phyloP scores from a whole-genome alignment of 1,140 invertebrate species.

The Drosophila teissieri region DNA sequence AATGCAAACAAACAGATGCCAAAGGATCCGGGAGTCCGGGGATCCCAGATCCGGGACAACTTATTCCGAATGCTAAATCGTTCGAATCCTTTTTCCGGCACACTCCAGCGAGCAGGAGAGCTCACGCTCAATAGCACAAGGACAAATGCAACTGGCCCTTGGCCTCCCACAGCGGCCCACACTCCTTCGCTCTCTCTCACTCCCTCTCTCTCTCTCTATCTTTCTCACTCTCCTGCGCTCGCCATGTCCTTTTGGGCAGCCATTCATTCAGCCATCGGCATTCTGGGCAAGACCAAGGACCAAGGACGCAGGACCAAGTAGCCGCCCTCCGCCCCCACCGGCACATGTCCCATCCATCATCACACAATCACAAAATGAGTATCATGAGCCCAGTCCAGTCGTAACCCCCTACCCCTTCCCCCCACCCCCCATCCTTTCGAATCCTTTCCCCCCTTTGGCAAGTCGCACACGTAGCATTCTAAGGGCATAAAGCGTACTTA shows the following conservation, averaged over 20 bases:
- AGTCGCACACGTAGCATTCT: slow-evolving; percentile 72
- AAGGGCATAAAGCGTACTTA: slow-evolving; percentile 82
- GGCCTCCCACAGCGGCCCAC: slow-evolving; percentile 5
- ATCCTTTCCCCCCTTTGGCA: slow-evolving; percentile 16
- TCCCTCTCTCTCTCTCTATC: neutral
- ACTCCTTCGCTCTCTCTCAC: no score
- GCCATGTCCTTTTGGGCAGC: slow-evolving; percentile 1
- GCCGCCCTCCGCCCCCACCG: neutral
- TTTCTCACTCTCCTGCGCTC: neutral
- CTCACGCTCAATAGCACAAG: slow-evolving; percentile 67
- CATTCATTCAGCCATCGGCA: slow-evolving; percentile 53
- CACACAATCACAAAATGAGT: slow-evolving; percentile 83
- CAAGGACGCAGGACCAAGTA: slow-evolving; percentile 4
- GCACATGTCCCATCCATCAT: slow-evolving; percentile 79
- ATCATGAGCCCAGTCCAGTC: slow-evolving; percentile 59
- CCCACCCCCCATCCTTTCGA: neutral
- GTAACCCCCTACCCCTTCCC: slow-evolving; percentile 30
- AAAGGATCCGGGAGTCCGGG: slow-evolving; percentile 15
- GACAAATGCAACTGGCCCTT: slow-evolving; percentile 59
- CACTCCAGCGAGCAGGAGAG: slow-evolving; percentile 61
- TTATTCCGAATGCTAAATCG: slow-evolving; percentile 81
- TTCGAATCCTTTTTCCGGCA: slow-evolving; percentile 77
- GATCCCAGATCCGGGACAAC: slow-evolving; percentile 42
- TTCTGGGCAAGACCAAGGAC: slow-evolving; percentile 41
- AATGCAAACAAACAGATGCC: slow-evolving; percentile 41